phyloP scores from a whole-genome alignment of 1,140 invertebrate species.

The Thalassaphorura encarpata region DNA sequence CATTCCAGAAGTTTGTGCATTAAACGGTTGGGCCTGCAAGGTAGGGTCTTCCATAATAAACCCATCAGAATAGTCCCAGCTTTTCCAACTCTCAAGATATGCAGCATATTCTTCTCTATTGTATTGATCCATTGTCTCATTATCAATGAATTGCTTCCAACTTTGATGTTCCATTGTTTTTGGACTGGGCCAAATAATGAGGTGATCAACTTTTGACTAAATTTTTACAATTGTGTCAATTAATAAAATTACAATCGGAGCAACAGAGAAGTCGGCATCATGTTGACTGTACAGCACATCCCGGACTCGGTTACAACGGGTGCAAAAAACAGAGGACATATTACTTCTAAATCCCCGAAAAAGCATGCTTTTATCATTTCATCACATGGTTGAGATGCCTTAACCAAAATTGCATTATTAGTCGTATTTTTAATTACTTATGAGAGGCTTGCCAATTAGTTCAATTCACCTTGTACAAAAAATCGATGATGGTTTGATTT shows the following conservation, averaged over 20 bases:
- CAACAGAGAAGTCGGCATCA: constrained; percentile 29
- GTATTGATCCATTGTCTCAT: too few relatives aligned
- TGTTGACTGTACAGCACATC: constrained; percentile 68
- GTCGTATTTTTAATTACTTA: not conserved
- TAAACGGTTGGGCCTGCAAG: constrained; percentile 1
- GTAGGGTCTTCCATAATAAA: not conserved
- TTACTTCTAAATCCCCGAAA: not conserved
- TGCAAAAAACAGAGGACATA: constrained; percentile 58
- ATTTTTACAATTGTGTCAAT: not conserved
- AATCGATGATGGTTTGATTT: too few relatives aligned
- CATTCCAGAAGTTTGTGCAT: constrained; percentile 12
- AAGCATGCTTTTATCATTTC: too few relatives aligned
- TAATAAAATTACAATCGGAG: too few relatives aligned
- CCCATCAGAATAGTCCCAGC: too few relatives aligned
- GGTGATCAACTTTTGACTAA: too few relatives aligned
- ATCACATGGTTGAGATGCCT: not conserved
- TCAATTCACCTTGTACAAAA: too few relatives aligned
- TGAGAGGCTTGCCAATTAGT: not conserved
- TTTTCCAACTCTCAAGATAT: too few relatives aligned
- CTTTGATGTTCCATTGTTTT: too few relatives aligned
- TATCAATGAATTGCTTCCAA: too few relatives aligned
- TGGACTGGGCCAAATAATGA: too few relatives aligned
- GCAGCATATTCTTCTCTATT: too few relatives aligned
- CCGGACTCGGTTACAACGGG: constrained; percentile 66
- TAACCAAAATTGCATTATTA: not conserved